Conservation (phyloP, 92 coral and sea anemone genomes). For the Diadumene lineata region DNA sequence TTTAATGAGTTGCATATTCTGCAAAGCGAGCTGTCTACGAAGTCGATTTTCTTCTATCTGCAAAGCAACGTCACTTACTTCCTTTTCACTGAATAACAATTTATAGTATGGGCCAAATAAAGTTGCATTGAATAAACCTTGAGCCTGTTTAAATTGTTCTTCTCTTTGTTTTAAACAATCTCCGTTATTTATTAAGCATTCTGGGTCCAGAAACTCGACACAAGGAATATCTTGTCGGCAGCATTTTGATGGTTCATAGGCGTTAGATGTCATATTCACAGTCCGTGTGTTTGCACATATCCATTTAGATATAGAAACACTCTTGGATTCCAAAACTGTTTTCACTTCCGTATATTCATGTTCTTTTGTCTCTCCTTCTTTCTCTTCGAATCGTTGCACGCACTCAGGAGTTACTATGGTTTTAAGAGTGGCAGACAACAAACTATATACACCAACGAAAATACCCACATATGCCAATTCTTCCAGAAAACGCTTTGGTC, state of each 20-base stretch:
- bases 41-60: slow-evolving; percentile 43
- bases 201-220: slow-evolving; percentile 32
- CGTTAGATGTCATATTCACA: slow-evolving; percentile 21
- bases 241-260: slow-evolving; percentile 24
- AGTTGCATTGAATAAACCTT: slow-evolving; percentile 9
- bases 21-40: slow-evolving; percentile 33
- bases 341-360: background rate
- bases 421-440: background rate
- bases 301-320: background rate
- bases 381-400: background rate
- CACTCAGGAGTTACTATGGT: background rate
- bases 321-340: background rate
- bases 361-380: background rate
- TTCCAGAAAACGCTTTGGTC: background rate
- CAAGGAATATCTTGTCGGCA: slow-evolving; percentile 33
- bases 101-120: slow-evolving; percentile 16
- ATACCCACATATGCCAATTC: too few relatives aligned
- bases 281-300: slow-evolving; percentile 12
- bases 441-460: background rate
- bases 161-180: slow-evolving; percentile 19
- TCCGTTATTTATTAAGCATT: slow-evolving; percentile 11
- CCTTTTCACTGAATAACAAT: slow-evolving; percentile 23
- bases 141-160: background rate
- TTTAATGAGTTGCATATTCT: slow-evolving; percentile 33
- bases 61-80: slow-evolving; percentile 24